Evolutionary conservation across 2,113 vertebrate genomes (phyloP), one percentile per base, ranked within the genome.

Genomic region (Crotalus tigris): DNA sequence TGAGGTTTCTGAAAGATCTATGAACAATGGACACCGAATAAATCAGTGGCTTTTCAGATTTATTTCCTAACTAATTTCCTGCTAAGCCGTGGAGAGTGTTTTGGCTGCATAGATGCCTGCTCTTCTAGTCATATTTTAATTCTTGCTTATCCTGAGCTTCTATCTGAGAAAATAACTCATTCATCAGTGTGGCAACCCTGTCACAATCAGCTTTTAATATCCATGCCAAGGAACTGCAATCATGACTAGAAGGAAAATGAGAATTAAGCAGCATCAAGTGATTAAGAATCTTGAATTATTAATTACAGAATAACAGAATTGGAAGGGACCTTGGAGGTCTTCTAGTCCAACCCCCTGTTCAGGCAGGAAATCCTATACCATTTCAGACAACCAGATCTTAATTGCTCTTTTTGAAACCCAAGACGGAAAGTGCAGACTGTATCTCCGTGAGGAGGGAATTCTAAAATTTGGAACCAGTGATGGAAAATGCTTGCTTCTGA

Each of bases 181-280:
- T 33, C 59, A 57, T 95, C 87, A 19, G 1, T 85, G 93, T 91
- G 90, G 94, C 88, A 93, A 64, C 90, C 86, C 91, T 94, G 49
- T 92, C 96, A 59, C 93, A 85, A 92, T 46, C 88, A 94, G 91
- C 75, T 93, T 94, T 96, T 95, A 69, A 95, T 96, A 95, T 95
- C 90, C 90, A 94, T 96, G 93, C 96, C 96, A 95, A 97, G 93
- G 95, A 95, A 95, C 90, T 89, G 59, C 86, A 94, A 81, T 91
- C 87, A 58, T 94, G 93, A 88, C 87, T 94, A 49, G 26, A 46
- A 88, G 90, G 85, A 15, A 85, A 95, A 93, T 26, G 90, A 61
- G 90, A 96, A 95, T 95, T 49, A 93, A 94, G 96, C 95, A 95
- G 96, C 95, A 93, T 91, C 87, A 95, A 92, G 94, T 90, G 95